These are phyloP conservation scores for Syrista parreyssii DNA, from an alignment of 2,888 invertebrate species.

Conservation along the genomic window DNA sequence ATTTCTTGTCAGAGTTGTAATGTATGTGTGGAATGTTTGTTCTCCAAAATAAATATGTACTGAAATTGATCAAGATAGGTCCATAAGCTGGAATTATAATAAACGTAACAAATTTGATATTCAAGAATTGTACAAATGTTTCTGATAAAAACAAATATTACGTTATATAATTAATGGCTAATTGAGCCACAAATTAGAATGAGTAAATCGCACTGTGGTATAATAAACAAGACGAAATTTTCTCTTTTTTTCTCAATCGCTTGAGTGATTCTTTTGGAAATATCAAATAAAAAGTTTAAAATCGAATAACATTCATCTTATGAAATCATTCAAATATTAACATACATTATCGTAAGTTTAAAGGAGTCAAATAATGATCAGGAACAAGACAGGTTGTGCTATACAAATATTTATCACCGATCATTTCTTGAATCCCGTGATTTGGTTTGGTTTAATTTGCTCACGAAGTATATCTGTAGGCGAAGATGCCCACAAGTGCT, in stretches of 20 bases:
- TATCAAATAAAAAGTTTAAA: background rate
- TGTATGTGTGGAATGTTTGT: background rate
- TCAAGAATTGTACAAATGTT: background rate
- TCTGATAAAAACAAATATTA: background rate
- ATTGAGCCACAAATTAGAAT: background rate
- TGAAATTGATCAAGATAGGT: background rate
- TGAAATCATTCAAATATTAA: background rate
- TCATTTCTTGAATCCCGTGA: background rate
- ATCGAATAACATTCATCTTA: background rate
- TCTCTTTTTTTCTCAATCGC: background rate
- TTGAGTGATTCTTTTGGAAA: background rate
- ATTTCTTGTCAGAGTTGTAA: background rate
- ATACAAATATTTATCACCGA: background rate
- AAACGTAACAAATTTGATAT: background rate
- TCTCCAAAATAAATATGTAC: background rate
- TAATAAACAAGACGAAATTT: background rate
- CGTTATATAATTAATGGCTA: background rate
- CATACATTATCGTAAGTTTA: background rate
- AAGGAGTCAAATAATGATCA: background rate
- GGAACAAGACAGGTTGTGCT: background rate
- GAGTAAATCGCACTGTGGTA: background rate
- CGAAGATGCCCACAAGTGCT: slow-evolving; percentile 79
- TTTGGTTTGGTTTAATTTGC: background rate
- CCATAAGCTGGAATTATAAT: background rate
- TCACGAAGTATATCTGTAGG: slow-evolving; percentile 74